Conservation (phyloP, 2,888 invertebrate species). For the Drosophila prolongata region DNA sequence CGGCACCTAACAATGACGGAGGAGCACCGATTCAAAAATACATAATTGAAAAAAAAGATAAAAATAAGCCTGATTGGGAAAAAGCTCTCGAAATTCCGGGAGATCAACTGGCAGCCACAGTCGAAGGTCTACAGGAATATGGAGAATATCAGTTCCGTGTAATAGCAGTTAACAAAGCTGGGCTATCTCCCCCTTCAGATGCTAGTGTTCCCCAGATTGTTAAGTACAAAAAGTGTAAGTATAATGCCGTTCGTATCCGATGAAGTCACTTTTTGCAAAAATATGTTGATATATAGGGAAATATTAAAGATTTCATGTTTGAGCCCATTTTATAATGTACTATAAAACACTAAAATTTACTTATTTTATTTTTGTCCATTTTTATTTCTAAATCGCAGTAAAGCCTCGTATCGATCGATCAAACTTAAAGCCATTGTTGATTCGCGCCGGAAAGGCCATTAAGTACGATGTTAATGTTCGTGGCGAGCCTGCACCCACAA, state of each 20-base stretch:
- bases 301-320: no score
- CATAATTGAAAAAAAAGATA: conserved; percentile 96
- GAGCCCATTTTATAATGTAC: no score
- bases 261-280: not conserved
- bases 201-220: conserved; percentile 95
- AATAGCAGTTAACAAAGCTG: conserved; percentile 96
- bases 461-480: conserved; percentile 96
- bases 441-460: conserved; percentile 95
- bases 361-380: not conserved
- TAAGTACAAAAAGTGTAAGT: conserved; percentile 93
- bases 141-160: conserved; percentile 97
- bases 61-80: conserved; percentile 93
- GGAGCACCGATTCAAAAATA: conserved; percentile 99
- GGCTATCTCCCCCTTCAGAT: conserved; percentile 95
- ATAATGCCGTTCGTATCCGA: not conserved
- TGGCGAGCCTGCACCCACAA: conserved; percentile 97
- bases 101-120: conserved; percentile 90
- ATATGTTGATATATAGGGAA: no score
- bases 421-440: conserved; percentile 94
- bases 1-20: conserved; percentile 95
- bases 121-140: conserved; percentile 94
- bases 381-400: conserved; percentile 86
- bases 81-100: conserved; percentile 92
- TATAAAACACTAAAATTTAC: no score
- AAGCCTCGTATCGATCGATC: conserved; percentile 99